Percentiles rank a stretch among this genome's conserved stretches.
Evolutionary conservation across 2,113 vertebrate species (phyloP).

Genomic region (Rhinolophus sinicus): DNA sequence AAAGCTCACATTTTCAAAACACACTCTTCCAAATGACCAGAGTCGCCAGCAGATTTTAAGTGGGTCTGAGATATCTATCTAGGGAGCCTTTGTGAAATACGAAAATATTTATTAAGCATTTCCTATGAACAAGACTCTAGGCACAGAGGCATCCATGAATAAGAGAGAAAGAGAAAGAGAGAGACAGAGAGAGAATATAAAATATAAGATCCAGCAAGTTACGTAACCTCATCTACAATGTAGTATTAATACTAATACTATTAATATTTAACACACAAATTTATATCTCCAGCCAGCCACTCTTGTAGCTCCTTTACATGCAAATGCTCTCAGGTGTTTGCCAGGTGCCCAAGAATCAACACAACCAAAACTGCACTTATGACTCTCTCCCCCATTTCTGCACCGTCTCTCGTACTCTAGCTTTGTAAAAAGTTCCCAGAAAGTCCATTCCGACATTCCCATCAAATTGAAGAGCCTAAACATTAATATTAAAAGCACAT

Average conservation of each 20-base stretch:
- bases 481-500: not conserved
- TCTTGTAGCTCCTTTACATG: not conserved
- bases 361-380: not conserved
- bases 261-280: not conserved
- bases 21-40: conserved; percentile 45
- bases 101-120: not conserved
- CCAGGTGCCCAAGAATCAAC: not conserved
- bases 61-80: not conserved
- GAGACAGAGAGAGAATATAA: not conserved
- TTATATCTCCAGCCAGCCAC: not conserved
- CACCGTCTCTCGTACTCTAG: not conserved
- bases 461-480: not conserved
- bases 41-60: conserved; percentile 47
- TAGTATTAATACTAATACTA: not conserved
- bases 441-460: not conserved
- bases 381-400: not conserved
- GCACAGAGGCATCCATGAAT: not conserved
- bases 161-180: not conserved
- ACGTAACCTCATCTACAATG: not conserved
- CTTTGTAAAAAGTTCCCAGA: not conserved
- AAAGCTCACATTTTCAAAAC: conserved; percentile 58
- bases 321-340: conserved; percentile 15
- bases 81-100: not conserved
- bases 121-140: conserved; percentile 2
- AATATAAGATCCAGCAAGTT: not conserved